These are phyloP conservation scores for Torymus texanus DNA, from an alignment of 2,888 invertebrate genomes.

Conservation along the genomic window DNA sequence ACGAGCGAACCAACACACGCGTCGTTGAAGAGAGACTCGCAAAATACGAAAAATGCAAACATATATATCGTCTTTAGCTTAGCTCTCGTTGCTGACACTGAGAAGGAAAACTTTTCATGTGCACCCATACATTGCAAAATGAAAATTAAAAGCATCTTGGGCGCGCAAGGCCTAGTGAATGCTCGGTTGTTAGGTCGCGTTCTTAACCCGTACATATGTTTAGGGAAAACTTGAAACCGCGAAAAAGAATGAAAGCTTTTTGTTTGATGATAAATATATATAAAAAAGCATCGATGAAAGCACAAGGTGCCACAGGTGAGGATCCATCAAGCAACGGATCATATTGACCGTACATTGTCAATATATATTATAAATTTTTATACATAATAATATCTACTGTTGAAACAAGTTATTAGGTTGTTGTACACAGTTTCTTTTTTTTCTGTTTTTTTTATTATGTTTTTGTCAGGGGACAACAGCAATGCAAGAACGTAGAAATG, in stretches of 20 bases:
- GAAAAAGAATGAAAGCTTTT: conserved; percentile 57
- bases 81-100: conserved; percentile 50
- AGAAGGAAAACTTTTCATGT: conserved; percentile 39
- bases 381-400: conserved; percentile 36
- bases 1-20: conserved; percentile 64
- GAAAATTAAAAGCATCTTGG: conserved; percentile 68
- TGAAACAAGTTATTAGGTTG: conserved; percentile 29
- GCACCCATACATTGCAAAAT: conserved; percentile 28
- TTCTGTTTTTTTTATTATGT: conserved; percentile 1
- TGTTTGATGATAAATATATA: conserved; percentile 55
- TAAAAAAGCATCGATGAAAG: conserved; percentile 65
- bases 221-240: conserved; percentile 57
- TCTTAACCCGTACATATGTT: conserved; percentile 70
- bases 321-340: conserved; percentile 68
- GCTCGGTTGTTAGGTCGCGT: conserved; percentile 73
- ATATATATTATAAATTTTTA: conserved; percentile 43
- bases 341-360: conserved; percentile 59
- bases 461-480: conserved; percentile 29
- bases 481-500: not conserved
- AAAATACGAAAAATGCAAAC: conserved; percentile 37
- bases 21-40: conserved; percentile 67
- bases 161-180: conserved; percentile 74
- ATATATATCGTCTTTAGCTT: conserved; percentile 48
- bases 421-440: conserved; percentile 13
- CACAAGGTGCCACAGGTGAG: conserved; percentile 73